phyloP scores from a whole-genome alignment of 2,888 invertebrate species.

The Drosophila macrospina region DNA sequence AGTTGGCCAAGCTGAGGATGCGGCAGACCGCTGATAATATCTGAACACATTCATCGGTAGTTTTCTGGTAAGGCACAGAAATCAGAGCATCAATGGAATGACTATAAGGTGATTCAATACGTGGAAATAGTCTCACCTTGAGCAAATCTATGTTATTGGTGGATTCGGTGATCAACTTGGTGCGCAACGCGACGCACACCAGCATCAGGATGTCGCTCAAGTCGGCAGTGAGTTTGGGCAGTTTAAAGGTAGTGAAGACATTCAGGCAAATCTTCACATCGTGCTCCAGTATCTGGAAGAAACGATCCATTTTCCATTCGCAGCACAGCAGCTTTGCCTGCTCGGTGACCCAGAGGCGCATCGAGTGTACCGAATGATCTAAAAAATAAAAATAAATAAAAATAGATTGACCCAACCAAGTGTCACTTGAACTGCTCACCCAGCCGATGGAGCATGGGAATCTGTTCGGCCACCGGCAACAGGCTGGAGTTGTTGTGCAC shows the following conservation, averaged over 20 bases:
- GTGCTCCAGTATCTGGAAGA: slow-evolving; percentile 89
- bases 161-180: slow-evolving; percentile 92
- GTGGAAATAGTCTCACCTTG: slow-evolving; percentile 86
- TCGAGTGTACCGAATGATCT: slow-evolving; percentile 93
- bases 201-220: slow-evolving; percentile 90
- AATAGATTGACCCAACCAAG: too few species aligned
- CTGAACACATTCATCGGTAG: slow-evolving; percentile 89
- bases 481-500: slow-evolving; percentile 91
- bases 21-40: slow-evolving; percentile 91
- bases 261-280: slow-evolving; percentile 88
- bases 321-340: slow-evolving; percentile 91
- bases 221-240: slow-evolving; percentile 86
- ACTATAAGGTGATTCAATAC: background rate
- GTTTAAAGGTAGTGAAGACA: slow-evolving; percentile 87
- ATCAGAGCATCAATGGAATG: too few species aligned
- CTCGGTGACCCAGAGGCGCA: slow-evolving; percentile 91
- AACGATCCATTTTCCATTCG: slow-evolving; percentile 91
- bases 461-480: slow-evolving; percentile 92
- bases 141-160: slow-evolving; percentile 90
- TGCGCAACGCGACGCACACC: slow-evolving; percentile 92
- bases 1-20: slow-evolving; percentile 91
- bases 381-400: background rate
- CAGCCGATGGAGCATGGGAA: slow-evolving; percentile 87
- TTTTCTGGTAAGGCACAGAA: slow-evolving; percentile 85
- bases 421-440: slow-evolving; percentile 59